Conservation (phyloP, 2,113 vertebrate genomes). For the Anser brachyrhynchus region DNA sequence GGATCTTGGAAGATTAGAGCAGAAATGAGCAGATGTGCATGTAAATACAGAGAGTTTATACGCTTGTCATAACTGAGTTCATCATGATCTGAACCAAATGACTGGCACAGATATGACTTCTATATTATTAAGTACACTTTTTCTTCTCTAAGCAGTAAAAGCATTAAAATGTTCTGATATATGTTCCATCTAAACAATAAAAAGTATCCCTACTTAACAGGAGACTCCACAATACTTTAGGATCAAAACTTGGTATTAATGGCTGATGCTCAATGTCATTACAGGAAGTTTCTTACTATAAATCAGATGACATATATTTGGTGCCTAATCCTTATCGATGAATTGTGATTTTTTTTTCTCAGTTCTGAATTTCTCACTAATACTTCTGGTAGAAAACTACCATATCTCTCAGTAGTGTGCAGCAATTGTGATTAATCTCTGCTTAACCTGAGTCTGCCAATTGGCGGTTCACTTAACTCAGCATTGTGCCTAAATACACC, state of each 20-base stretch:
- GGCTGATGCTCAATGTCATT: neutral
- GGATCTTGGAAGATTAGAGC: neutral
- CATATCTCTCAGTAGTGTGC: neutral
- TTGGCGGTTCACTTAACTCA: neutral
- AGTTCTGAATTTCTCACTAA: neutral
- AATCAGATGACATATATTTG: neutral
- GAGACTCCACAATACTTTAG: neutral
- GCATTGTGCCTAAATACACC: neutral
- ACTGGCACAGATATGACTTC: neutral
- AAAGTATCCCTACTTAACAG: neutral
- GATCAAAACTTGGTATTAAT: neutral
- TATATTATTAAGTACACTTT: neutral
- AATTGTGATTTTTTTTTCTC: neutral
- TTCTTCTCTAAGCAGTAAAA: neutral
- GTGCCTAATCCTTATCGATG: neutral
- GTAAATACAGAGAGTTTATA: neutral
- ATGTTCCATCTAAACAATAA: neutral
- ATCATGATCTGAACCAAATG: neutral
- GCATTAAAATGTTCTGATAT: neutral
- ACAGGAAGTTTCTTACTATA: neutral
- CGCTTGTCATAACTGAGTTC: neutral
- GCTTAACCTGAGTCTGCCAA: neutral
- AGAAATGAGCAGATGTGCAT: neutral
- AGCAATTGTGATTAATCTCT: neutral
- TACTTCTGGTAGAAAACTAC: neutral